A percentile compares a stretch with the other conserved stretches of the same genome.
These are phyloP conservation scores for Plodia interpunctella DNA, from an alignment of 1,140 invertebrate species.

Conservation along the genomic window DNA sequence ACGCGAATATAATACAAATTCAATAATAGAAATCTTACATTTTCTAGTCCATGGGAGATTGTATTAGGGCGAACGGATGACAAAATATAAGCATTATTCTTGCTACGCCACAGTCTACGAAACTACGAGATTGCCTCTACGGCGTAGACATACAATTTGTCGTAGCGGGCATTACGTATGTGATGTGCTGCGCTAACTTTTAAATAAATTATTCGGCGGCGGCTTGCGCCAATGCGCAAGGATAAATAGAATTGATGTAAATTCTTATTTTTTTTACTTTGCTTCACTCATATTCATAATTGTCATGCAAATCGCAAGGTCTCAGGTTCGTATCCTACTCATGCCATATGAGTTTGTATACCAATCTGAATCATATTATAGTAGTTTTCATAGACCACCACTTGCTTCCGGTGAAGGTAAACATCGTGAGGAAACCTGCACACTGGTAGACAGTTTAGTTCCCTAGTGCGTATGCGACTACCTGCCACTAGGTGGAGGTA, in stretches of 20 bases:
- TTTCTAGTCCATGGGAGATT: not conserved
- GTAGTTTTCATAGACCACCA: too few relatives aligned
- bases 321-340: too few relatives aligned
- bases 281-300: too few relatives aligned
- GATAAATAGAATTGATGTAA: not conserved
- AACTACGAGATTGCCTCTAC: not conserved
- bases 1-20: not conserved
- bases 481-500: too few relatives aligned
- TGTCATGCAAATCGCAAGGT: too few relatives aligned
- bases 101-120: conserved; percentile 1
- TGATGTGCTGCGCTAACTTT: not conserved
- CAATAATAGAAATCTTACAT: not conserved
- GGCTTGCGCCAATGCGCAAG: not conserved
- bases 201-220: not conserved
- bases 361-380: too few relatives aligned
- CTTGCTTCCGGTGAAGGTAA: too few relatives aligned
- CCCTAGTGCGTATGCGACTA: too few relatives aligned
- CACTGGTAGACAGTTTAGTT: too few relatives aligned
- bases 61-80: not conserved
- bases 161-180: not conserved
- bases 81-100: not conserved
- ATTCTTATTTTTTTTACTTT: too few relatives aligned
- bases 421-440: too few relatives aligned
- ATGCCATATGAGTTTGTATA: too few relatives aligned
- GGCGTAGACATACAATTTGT: conserved; percentile 1